A percentile compares a stretch with the other conserved stretches of the same genome.
These are phyloP conservation scores for Ianthella basta DNA, from an alignment of 37 sponge, comb jelly and placozoan species.

Conservation along the genomic window DNA sequence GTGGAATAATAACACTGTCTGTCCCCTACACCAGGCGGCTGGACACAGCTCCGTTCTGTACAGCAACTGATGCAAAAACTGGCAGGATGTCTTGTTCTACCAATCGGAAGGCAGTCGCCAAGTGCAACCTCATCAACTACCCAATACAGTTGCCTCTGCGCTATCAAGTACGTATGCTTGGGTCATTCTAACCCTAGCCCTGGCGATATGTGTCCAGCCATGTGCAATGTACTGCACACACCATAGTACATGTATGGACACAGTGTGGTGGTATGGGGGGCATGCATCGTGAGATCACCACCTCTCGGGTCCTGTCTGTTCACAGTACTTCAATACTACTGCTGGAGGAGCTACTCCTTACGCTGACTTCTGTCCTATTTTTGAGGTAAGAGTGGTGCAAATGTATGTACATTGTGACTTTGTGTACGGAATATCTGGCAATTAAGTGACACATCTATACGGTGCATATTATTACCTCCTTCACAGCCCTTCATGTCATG, in stretches of 20 bases:
- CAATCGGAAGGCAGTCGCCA: slow-evolving; percentile 26
- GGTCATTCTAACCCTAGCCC: not conserved
- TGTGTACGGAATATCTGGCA: too few species aligned
- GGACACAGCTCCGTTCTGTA: slow-evolving; percentile 43
- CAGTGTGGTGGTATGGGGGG: not conserved
- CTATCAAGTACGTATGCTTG: slow-evolving; percentile 43
- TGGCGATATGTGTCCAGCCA: not conserved
- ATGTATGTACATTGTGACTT: too few species aligned
- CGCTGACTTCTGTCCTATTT: slow-evolving; percentile 60
- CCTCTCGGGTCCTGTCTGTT: not conserved
- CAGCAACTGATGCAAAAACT: not conserved
- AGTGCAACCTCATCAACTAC: slow-evolving; percentile 48
- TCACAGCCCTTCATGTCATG: slow-evolving; percentile 13
- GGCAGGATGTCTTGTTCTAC: slow-evolving; percentile 33
- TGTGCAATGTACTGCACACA: too few species aligned
- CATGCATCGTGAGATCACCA: not conserved
- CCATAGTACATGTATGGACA: not conserved
- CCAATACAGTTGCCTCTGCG: slow-evolving; percentile 10
- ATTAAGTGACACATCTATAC: too few species aligned
- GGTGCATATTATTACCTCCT: not conserved
- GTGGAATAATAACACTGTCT: not conserved
- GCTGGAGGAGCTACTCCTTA: slow-evolving; percentile 28
- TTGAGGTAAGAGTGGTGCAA: slow-evolving; percentile 22
- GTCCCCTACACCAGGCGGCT: not conserved
- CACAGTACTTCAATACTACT: slow-evolving; percentile 35